A percentile compares a stretch with the other conserved stretches of the same genome.
These are phyloP conservation scores for Apis dorsata DNA, from an alignment of 1,140 invertebrate genomes.

Conservation along the genomic window DNA sequence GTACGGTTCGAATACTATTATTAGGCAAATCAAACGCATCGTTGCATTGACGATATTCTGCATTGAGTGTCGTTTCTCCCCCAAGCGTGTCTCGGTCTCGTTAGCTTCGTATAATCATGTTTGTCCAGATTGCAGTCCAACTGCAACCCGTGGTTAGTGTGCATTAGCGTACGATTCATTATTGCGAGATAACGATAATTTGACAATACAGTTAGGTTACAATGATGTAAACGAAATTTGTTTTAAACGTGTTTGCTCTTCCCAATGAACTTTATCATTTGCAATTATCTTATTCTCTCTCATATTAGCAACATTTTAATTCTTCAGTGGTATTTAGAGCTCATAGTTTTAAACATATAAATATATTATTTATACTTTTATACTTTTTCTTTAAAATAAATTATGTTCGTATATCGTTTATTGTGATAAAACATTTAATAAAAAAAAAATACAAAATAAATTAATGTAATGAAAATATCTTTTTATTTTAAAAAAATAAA, in stretches of 20 bases:
- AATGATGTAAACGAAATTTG: neutral
- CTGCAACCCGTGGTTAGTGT: slow-evolving; percentile 45
- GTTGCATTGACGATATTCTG: slow-evolving; percentile 29
- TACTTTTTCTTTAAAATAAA: too few relatives aligned
- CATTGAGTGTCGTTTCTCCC: slow-evolving; percentile 29
- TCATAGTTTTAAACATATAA: too few relatives aligned
- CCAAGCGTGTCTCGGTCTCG: slow-evolving; percentile 50
- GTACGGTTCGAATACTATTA: slow-evolving; percentile 32
- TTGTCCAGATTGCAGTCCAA: slow-evolving; percentile 55
- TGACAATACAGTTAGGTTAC: slow-evolving; percentile 23
- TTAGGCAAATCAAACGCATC: slow-evolving; percentile 41
- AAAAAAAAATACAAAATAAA: too few relatives aligned
- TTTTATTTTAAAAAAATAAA: too few relatives aligned
- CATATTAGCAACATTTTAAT: too few relatives aligned
- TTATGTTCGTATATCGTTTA: too few relatives aligned
- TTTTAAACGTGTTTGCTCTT: neutral
- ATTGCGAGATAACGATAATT: slow-evolving; percentile 65
- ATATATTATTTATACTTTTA: too few relatives aligned
- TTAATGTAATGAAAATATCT: too few relatives aligned
- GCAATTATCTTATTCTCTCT: neutral
- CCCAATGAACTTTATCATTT: too few relatives aligned
- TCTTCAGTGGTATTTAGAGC: too few relatives aligned
- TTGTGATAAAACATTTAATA: too few relatives aligned
- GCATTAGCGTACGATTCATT: slow-evolving; percentile 63
- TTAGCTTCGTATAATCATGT: slow-evolving; percentile 66